Evolutionary conservation across 2,888 invertebrate genomes (phyloP).

Genomic region (Drosophila fungiperda): DNA sequence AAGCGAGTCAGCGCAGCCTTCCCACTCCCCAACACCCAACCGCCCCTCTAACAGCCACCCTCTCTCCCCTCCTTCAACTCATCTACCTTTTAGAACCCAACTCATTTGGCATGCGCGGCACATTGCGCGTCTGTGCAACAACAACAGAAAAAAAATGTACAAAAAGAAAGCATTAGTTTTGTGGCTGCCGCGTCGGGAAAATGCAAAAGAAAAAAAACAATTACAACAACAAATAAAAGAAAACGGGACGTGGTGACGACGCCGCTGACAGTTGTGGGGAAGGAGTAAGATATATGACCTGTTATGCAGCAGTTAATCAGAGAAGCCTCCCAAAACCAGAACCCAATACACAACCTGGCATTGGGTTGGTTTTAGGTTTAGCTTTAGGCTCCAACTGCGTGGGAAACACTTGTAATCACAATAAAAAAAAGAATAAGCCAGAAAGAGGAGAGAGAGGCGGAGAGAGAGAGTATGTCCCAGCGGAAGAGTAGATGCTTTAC

Average conservation of each 20-base stretch:
- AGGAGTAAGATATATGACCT: constrained; percentile 65
- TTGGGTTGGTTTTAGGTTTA: constrained; percentile 24
- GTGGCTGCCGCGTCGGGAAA: constrained; percentile 22
- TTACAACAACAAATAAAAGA: constrained; percentile 48
- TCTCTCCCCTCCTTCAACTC: background rate
- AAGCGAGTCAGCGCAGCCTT: constrained; percentile 8
- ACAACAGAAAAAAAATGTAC: constrained; percentile 15
- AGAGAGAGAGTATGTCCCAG: background rate
- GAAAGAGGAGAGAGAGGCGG: background rate
- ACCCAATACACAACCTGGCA: constrained; percentile 5
- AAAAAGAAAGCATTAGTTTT: constrained; percentile 32
- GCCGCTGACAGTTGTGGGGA: constrained; percentile 65
- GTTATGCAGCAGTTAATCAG: constrained; percentile 54
- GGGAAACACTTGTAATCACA: constrained; percentile 49
- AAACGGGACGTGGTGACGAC: constrained; percentile 6
- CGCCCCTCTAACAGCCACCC: background rate
- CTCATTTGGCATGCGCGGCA: constrained; percentile 75
- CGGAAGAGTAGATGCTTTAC: constrained; percentile 24
- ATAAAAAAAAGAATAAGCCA: background rate
- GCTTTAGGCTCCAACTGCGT: constrained; percentile 33
- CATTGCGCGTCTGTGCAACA: constrained; percentile 71
- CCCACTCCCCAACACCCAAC: background rate
- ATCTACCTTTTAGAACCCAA: background rate
- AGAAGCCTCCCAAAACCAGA: constrained; percentile 23
- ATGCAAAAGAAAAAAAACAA: constrained; percentile 68